A percentile compares a stretch with the other conserved stretches of the same genome.
Evolutionary conservation across 1,140 invertebrate species (phyloP).

Genomic region (Drosophila azteca): DNA sequence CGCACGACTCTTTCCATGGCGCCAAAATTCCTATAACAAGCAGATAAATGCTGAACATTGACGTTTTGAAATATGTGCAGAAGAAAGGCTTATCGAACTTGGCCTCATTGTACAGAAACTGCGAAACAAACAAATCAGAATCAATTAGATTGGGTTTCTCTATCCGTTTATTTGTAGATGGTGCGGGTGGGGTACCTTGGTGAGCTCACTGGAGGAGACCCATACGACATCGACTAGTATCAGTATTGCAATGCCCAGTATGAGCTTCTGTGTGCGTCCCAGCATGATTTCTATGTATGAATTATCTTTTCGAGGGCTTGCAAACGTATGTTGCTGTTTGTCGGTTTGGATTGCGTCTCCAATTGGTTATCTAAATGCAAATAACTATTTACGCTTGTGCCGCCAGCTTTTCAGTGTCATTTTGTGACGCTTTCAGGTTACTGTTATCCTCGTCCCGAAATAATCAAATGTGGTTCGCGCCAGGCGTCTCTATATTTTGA

Average conservation of each 20-base stretch:
- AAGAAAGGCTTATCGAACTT: slow-evolving; percentile 94
- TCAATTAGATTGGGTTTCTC: not conserved
- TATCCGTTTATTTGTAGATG: not conserved
- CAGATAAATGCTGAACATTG: slow-evolving; percentile 93
- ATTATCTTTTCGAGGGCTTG: slow-evolving; percentile 5
- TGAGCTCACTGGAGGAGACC: slow-evolving; percentile 93
- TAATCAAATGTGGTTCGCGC: slow-evolving; percentile 12
- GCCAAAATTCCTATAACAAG: slow-evolving; percentile 92
- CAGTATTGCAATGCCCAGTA: slow-evolving; percentile 90
- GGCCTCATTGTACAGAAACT: slow-evolving; percentile 93
- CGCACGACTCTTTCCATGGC: slow-evolving; percentile 92
- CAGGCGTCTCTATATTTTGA: slow-evolving; percentile 12
- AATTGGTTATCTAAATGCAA: slow-evolving; percentile 29
- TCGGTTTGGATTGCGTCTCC: slow-evolving; percentile 5
- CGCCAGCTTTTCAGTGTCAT: slow-evolving; percentile 72
- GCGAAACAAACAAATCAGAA: slow-evolving; percentile 77
- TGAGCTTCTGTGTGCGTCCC: slow-evolving; percentile 87
- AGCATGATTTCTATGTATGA: slow-evolving; percentile 47
- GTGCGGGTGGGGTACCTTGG: slow-evolving; percentile 86
- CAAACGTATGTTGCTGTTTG: slow-evolving; percentile 15
- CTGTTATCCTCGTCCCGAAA: slow-evolving; percentile 8
- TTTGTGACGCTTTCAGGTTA: slow-evolving; percentile 33
- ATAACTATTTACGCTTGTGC: slow-evolving; percentile 69
- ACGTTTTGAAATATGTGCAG: slow-evolving; percentile 94
- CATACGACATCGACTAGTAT: slow-evolving; percentile 94